Evolutionary conservation across 2,888 invertebrate genomes (phyloP), one percentile per base, ranked within the genome.

Genomic region (Parthenolecanium corni): DNA sequence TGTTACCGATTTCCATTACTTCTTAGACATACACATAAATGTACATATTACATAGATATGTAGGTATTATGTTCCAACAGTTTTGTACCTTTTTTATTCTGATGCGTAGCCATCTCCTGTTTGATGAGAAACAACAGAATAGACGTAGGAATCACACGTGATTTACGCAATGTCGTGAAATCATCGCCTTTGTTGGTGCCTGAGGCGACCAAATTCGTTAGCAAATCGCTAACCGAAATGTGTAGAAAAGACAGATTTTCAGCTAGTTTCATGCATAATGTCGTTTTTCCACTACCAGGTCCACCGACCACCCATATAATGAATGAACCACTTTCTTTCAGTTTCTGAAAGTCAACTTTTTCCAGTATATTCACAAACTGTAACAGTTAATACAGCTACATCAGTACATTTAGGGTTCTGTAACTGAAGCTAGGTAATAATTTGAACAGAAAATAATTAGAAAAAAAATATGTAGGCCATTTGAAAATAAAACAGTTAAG

Each of bases 231-330:
- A 4, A 53, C 23, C n/a, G 40, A 53, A 16, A 53, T 40, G 40
- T 53, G 53, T 1, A 53, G n/a, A 9, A 53, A 42, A 6, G 53
- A 53, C 11, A 40, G 40, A 21, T 53, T 16, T 40, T 36, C 31
- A 6, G 53, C 40, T 6, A 53, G 21, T 40, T 40, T 38, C 40
- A 40, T 38, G 53, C 53, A 53, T 23, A 53, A 23, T 4, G 53
- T 40, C 12, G 53, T 53, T 53, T 53, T 53, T 38, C 53, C 53
- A 4, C 16, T 42, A 23, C 14, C 53, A 20, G 53, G 53, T 40
- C 53, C 53, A 40, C 53, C 53, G 40, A 53, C 23, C 14, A 53
- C 53, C 53, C 53, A 53, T 11, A 53, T 40, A 23, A 53, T 11
- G 23, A 53, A 53, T 3, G 40, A 23, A 36, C 53, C 53, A 12